These are phyloP conservation scores for Ischnus inquisitorius DNA, from an alignment of 2,888 invertebrate species.

Conservation along the genomic window DNA sequence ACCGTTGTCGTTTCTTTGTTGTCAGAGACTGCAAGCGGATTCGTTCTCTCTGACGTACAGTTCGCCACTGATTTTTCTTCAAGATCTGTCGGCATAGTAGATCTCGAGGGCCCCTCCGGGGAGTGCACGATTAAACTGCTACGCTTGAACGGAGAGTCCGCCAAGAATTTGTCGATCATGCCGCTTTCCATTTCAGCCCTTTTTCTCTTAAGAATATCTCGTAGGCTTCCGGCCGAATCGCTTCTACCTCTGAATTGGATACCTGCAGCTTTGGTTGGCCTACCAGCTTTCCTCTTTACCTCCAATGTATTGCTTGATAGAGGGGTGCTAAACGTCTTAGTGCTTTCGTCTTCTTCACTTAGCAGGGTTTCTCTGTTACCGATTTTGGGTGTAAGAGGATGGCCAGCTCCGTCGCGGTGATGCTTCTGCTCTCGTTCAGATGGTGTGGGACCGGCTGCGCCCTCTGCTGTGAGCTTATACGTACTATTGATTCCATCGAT, in stretches of 20 bases:
- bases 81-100: neutral
- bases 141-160: slow-evolving; percentile 10
- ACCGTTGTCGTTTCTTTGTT: no score
- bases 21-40: neutral
- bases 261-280: neutral
- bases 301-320: neutral
- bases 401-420: neutral
- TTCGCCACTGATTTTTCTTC: neutral
- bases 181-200: slow-evolving; percentile 5
- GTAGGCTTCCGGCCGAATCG: slow-evolving; percentile 9
- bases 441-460: neutral
- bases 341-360: neutral
- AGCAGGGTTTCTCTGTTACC: neutral
- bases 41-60: neutral
- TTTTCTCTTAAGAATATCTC: slow-evolving; percentile 8
- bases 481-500: neutral
- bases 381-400: neutral
- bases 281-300: slow-evolving; percentile 1
- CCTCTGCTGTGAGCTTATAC: neutral
- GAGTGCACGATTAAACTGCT: slow-evolving; percentile 6
- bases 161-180: neutral
- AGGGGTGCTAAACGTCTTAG: neutral
- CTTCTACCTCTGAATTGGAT: slow-evolving; percentile 21
- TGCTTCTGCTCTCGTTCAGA: neutral
- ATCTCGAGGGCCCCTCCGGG: neutral